Base-by-base conservation (phyloP, 2,888 invertebrate species). In the Ephialtes manifestator region DNA sequence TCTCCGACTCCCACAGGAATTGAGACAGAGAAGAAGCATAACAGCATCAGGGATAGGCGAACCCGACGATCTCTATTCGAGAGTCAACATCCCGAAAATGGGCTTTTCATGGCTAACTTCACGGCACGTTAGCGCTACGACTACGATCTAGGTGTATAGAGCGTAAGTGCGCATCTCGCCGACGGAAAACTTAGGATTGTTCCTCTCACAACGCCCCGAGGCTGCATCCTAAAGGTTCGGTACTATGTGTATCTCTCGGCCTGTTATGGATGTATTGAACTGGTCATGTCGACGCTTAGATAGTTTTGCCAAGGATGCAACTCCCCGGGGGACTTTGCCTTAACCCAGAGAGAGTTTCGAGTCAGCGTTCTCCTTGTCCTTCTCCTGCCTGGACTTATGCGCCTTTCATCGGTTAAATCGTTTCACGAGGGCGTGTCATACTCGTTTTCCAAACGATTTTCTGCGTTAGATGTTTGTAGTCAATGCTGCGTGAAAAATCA, bases 51-150 rank as follows among this genome's bases (percentile, higher is more conserved):
- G 31, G 24, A 51, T 20, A 39, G 28, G 24, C 39, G 51, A 51
- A 70, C 74, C 71, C 72, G 81, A 87, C 89, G 88, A 91, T 90
- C 89, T 91, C 87, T 88, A 90, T 89, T 87, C 78, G 72, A 84
- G 83, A 87, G 84, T 89, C 87, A 88, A 89, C 88, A 91, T 88
- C 68, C 76, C 84, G 87, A 90, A 91, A 92, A 91, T 91, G 87
- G 68, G 48, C 89, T 89, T 91, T 91, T 91, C 90, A 92, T 87
- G 91, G 90, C 65, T 88, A 91, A 90, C 89, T 91, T 92, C 89
- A 90, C 89, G 89, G 84, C 84, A 55, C 82, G 88, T 87, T 86
- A 81, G 80, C 28, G 67, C 74, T 28, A 60, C 83, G 53, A 85
- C 80, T 65, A 84, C 75, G 79, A 86, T 67, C 63, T 28, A 10